A percentile compares a stretch with the other conserved stretches of the same genome.
These are phyloP conservation scores for Blastobasis lacticolella DNA, from an alignment of 2,888 invertebrate species.

Conservation along the genomic window DNA sequence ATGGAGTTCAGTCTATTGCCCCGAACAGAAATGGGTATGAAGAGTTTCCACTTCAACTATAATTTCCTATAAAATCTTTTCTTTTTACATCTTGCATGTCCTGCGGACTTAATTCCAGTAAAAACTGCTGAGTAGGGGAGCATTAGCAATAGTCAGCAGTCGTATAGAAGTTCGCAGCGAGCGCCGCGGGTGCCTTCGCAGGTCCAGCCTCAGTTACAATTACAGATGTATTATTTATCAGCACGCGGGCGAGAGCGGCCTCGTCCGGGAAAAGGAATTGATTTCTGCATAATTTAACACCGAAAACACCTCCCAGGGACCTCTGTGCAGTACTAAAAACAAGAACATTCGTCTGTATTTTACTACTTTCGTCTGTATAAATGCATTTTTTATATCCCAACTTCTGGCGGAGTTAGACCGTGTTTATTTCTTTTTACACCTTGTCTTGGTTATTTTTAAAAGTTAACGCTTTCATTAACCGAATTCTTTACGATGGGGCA, in stretches of 20 bases:
- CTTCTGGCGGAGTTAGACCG: constrained; percentile 27
- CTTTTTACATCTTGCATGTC: too few species aligned
- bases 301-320: constrained; percentile 62
- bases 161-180: background rate
- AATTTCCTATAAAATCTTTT: too few species aligned
- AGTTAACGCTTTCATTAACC: constrained; percentile 26
- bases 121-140: too few species aligned
- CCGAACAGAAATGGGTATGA: too few species aligned
- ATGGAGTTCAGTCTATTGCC: too few species aligned
- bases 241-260: constrained; percentile 38
- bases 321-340: constrained; percentile 60
- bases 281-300: constrained; percentile 72
- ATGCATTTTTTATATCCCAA: constrained; percentile 50
- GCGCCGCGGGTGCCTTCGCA: constrained; percentile 22
- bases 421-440: constrained; percentile 16
- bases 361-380: constrained; percentile 57
- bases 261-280: constrained; percentile 65
- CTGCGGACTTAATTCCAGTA: too few species aligned
- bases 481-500: constrained; percentile 28
- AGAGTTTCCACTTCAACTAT: too few species aligned
- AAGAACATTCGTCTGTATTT: constrained; percentile 66
- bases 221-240: constrained; percentile 69
- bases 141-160: too few species aligned
- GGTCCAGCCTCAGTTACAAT: constrained; percentile 51
- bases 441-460: constrained; percentile 11